A percentile compares a stretch with the other conserved stretches of the same genome.
Evolutionary conservation across 2,888 invertebrate genomes (phyloP).

Genomic region (Drosophila neutralis): DNA sequence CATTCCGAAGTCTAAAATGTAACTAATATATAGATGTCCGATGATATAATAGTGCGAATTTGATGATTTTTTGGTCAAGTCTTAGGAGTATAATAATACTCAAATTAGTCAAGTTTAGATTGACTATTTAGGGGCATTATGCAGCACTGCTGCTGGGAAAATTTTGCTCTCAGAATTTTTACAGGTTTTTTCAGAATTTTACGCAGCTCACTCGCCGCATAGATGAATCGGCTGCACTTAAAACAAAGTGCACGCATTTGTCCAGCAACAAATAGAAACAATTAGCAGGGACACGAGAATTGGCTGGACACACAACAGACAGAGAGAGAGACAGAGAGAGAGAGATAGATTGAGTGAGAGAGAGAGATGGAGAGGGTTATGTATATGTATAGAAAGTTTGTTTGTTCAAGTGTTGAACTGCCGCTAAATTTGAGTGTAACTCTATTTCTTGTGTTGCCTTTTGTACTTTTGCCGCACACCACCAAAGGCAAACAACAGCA

Average conservation of each 20-base stretch:
- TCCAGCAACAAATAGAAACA: slow-evolving; percentile 55
- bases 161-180: not conserved
- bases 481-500: slow-evolving; percentile 42
- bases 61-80: no score
- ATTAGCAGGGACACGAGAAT: slow-evolving; percentile 71
- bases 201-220: not conserved
- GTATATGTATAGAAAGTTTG: slow-evolving; percentile 49
- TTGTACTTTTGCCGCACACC: slow-evolving; percentile 72
- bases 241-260: slow-evolving; percentile 75
- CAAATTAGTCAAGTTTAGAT: no score
- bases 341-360: not conserved
- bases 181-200: slow-evolving; percentile 1
- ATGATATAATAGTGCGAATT: no score
- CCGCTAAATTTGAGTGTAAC: slow-evolving; percentile 79
- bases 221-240: slow-evolving; percentile 64
- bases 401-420: slow-evolving; percentile 69
- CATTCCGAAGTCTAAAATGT: not conserved
- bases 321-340: not conserved
- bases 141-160: not conserved
- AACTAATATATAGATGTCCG: not conserved
- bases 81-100: no score
- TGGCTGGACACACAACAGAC: slow-evolving; percentile 53
- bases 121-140: not conserved
- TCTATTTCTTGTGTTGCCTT: slow-evolving; percentile 65
- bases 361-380: not conserved